A percentile compares a stretch with the other conserved stretches of the same genome.
Conservation (phyloP, 2,113 vertebrate genomes). For the Pseudonaja textilis region DNA sequence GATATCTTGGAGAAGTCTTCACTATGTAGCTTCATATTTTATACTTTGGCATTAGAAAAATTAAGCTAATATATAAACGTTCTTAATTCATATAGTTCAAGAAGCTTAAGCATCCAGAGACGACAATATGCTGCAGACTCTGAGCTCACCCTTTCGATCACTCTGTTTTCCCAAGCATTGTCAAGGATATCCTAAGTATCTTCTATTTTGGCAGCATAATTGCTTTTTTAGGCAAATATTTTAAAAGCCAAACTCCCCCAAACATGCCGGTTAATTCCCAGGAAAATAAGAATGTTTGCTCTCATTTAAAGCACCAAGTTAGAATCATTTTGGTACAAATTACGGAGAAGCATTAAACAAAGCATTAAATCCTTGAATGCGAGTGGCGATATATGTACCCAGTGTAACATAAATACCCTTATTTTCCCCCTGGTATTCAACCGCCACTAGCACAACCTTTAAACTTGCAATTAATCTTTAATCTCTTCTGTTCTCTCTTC, state of each 20-base stretch:
- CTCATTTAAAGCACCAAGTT: background rate
- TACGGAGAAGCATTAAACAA: background rate
- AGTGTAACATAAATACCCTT: background rate
- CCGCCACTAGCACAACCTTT: background rate
- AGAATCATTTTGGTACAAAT: background rate
- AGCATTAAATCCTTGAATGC: background rate
- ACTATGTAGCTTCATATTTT: background rate
- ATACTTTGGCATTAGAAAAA: background rate
- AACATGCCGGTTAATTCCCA: background rate
- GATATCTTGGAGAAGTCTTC: background rate
- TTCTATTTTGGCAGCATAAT: background rate
- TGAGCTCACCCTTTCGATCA: too few species aligned
- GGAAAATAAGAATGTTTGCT: background rate
- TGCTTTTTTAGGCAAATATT: background rate
- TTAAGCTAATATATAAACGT: background rate
- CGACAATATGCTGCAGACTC: background rate
- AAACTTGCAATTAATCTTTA: constrained; percentile 25
- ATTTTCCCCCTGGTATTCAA: background rate
- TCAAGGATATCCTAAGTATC: too few species aligned
- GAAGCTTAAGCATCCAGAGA: background rate
- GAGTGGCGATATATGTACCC: background rate
- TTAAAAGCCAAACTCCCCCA: background rate
- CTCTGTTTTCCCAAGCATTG: background rate
- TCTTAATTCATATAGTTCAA: background rate
- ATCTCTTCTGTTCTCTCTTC: constrained; percentile 42